A percentile compares a stretch with the other conserved stretches of the same genome.
These are phyloP conservation scores for Panzeria rudis DNA, from an alignment of 2,888 invertebrate genomes.

Conservation along the genomic window DNA sequence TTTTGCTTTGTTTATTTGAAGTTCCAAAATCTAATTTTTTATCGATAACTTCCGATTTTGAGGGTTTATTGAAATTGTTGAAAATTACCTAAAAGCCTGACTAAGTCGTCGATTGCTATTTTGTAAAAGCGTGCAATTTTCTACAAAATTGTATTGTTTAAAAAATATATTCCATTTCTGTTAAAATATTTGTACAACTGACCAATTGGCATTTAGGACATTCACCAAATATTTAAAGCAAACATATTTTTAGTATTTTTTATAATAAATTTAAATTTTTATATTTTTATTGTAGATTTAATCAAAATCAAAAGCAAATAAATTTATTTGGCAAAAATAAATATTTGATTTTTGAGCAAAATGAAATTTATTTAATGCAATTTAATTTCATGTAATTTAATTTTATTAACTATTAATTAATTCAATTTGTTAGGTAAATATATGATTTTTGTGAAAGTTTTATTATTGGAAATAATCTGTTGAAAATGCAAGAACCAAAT, in stretches of 20 bases:
- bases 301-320: conserved; percentile 31
- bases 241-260: conserved; percentile 33
- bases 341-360: conserved; percentile 40
- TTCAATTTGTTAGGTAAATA: conserved; percentile 64
- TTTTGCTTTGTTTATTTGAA: too few relatives aligned
- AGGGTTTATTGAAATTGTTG: too few relatives aligned
- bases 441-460: conserved; percentile 47
- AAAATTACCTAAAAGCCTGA: too few relatives aligned
- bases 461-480: conserved; percentile 22
- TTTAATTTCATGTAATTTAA: conserved; percentile 28
- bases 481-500: conserved; percentile 44
- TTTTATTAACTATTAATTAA: conserved; percentile 38
- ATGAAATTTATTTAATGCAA: conserved; percentile 29
- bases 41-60: too few relatives aligned
- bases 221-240: conserved; percentile 78
- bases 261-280: conserved; percentile 12
- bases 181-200: conserved; percentile 7
- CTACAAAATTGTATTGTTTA: conserved; percentile 22
- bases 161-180: conserved; percentile 59
- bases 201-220: conserved; percentile 82
- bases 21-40: too few relatives aligned
- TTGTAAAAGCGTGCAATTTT: too few relatives aligned
- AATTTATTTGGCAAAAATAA: conserved; percentile 35
- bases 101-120: too few relatives aligned
- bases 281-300: neutral